Evolutionary conservation across 2,797 vertebrate genomes (phyloP).

Genomic region (Notoglanidium macrostoma): DNA sequence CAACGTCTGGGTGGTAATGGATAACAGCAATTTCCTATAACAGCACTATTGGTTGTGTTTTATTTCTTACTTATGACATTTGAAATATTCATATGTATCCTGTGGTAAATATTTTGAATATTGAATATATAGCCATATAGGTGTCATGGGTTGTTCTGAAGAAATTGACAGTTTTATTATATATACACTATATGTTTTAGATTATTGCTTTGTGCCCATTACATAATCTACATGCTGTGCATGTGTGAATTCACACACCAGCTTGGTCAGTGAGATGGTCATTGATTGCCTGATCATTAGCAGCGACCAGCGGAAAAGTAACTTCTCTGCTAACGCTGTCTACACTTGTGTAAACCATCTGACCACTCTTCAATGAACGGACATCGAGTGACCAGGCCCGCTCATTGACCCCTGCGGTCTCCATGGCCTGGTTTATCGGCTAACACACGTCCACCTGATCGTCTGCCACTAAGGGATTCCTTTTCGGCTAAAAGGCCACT

Average conservation of each 20-base stretch:
- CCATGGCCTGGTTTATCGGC: constrained; percentile 54
- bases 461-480: constrained; percentile 25
- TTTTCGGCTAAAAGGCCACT: neutral
- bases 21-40: neutral
- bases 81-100: neutral
- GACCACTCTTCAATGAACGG: constrained; percentile 69
- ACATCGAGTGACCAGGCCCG: constrained; percentile 62
- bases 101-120: neutral
- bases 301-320: constrained; percentile 63
- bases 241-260: constrained; percentile 56
- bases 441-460: constrained; percentile 46
- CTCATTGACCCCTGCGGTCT: constrained; percentile 68
- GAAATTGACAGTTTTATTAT: neutral
- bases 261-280: constrained; percentile 66
- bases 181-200: neutral
- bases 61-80: neutral
- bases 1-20: too few species aligned
- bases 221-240: neutral
- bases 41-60: neutral
- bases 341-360: constrained; percentile 58
- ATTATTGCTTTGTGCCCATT: neutral
- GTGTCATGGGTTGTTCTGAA: neutral
- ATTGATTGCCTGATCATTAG: constrained; percentile 74
- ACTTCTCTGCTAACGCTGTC: constrained; percentile 68
- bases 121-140: neutral